phyloP scores from a whole-genome alignment of 2,888 invertebrate species.

The Pyralis farinalis region DNA sequence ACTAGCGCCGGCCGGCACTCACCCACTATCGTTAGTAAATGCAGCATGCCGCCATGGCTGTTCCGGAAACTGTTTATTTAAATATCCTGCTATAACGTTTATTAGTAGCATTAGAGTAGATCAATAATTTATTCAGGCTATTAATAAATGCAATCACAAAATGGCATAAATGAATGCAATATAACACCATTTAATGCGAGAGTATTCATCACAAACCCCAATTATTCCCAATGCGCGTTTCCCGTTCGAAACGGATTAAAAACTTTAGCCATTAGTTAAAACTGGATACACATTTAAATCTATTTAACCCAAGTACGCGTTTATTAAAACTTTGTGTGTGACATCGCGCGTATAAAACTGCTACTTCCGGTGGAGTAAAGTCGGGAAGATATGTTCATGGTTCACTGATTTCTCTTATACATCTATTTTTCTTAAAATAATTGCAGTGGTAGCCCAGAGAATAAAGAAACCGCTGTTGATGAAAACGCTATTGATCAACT shows the following conservation, averaged over 20 bases:
- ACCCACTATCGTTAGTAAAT: too few species aligned
- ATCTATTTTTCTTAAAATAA: too few species aligned
- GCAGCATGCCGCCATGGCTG: too few species aligned
- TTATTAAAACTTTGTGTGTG: slow-evolving; percentile 1
- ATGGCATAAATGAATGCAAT: not conserved
- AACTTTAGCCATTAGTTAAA: slow-evolving; percentile 8
- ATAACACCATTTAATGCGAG: not conserved
- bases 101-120: too few species aligned
- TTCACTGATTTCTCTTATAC: too few species aligned
- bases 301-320: slow-evolving; percentile 2
- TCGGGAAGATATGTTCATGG: not conserved
- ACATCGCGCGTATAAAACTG: not conserved
- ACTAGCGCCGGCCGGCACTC: too few species aligned
- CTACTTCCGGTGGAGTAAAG: not conserved
- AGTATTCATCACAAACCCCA: not conserved
- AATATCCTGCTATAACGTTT: too few species aligned
- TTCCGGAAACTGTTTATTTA: too few species aligned
- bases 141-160: not conserved
- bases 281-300: slow-evolving; percentile 7
- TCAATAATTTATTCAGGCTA: too few species aligned
- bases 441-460: too few species aligned
- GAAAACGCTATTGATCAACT: too few species aligned
- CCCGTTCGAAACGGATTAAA: slow-evolving; percentile 2
- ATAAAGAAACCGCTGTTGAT: too few species aligned
- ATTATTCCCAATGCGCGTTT: slow-evolving; percentile 4